These are phyloP conservation scores for Micoletzkya japonica DNA, from an alignment of 2,888 invertebrate genomes.

Conservation along the genomic window DNA sequence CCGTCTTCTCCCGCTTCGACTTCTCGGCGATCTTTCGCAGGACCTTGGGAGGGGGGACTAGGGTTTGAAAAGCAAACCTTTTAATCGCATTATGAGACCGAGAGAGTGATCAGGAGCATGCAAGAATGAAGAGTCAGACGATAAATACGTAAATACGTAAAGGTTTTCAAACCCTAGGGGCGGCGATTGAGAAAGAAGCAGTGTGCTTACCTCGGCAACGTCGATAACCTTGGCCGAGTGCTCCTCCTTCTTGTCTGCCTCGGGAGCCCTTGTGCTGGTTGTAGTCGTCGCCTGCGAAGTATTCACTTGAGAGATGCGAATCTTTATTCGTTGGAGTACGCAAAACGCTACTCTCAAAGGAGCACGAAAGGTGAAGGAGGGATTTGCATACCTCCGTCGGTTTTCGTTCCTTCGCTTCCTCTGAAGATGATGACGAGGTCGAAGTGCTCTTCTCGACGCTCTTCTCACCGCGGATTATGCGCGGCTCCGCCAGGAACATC, in stretches of 20 bases:
- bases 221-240: conserved; percentile 12
- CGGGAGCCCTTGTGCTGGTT: background rate
- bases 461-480: background rate
- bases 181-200: too few species aligned
- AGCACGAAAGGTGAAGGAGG: too few species aligned
- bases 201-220: conserved; percentile 17
- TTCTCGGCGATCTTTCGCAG: conserved; percentile 25
- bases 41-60: too few species aligned
- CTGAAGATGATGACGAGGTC: conserved; percentile 1
- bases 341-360: background rate
- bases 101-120: background rate
- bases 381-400: too few species aligned
- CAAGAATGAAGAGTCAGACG: background rate
- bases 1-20: background rate
- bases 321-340: background rate
- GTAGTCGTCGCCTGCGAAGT: background rate
- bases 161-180: background rate
- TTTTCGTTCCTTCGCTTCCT: conserved; percentile 11
- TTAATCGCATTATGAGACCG: background rate
- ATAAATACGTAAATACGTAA: background rate
- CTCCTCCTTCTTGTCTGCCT: conserved; percentile 3
- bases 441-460: conserved; percentile 5
- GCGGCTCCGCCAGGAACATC: conserved; percentile 25
- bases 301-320: background rate
- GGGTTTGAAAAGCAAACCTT: background rate